Conservation (phyloP, 2,888 invertebrate species). For the Branchipolynoe longqiensis region DNA sequence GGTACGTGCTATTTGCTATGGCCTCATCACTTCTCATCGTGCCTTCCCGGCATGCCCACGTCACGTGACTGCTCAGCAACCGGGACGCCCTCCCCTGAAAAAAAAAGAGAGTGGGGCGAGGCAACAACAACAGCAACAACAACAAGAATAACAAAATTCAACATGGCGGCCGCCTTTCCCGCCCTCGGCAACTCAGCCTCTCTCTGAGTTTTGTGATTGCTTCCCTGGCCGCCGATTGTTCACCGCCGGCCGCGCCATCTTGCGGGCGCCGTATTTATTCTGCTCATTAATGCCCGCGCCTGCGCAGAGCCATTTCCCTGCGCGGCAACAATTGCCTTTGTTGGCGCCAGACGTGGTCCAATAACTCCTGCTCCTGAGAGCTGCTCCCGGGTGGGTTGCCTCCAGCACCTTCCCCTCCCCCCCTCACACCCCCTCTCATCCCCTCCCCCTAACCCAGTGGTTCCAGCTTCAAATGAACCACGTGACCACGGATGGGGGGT, state of each 20-base stretch:
- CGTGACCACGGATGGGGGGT: too few relatives aligned
- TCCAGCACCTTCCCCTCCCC: too few relatives aligned
- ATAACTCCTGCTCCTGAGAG: constrained; percentile 49
- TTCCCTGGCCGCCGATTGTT: constrained; percentile 36
- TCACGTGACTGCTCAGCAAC: too few relatives aligned
- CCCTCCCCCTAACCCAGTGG: background rate
- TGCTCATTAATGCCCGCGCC: constrained; percentile 39
- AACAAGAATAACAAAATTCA: constrained; percentile 3
- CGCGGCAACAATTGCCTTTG: constrained; percentile 50
- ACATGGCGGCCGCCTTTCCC: constrained; percentile 23
- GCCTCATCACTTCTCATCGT: constrained; percentile 8
- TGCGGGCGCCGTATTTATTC: constrained; percentile 36
- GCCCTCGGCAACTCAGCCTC: constrained; percentile 18
- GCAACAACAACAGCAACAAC: background rate
- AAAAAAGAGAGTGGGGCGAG: background rate
- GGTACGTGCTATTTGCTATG: constrained; percentile 34
- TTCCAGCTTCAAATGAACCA: too few relatives aligned
- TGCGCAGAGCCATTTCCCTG: constrained; percentile 14
- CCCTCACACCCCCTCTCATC: background rate
- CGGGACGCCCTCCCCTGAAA: too few relatives aligned
- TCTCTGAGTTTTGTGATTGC: constrained; percentile 32
- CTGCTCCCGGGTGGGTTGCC: background rate
- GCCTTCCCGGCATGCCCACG: background rate
- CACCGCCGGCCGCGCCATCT: constrained; percentile 44
- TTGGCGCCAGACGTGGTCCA: constrained; percentile 43